Conservation (phyloP, 2,113 vertebrate genomes). For the Erinaceus europaeus region DNA sequence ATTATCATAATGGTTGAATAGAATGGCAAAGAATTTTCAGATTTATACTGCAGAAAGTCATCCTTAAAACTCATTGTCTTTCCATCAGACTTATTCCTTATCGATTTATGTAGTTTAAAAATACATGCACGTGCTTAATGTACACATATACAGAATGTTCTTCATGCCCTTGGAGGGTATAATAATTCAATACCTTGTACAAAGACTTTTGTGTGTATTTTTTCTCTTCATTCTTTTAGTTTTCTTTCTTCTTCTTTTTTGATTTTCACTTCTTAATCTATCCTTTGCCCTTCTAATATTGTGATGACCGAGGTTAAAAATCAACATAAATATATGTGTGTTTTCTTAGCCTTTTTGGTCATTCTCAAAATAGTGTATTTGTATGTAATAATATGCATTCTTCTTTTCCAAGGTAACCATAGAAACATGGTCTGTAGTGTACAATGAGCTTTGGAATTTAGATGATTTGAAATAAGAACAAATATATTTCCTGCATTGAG, state of each 20-base stretch:
- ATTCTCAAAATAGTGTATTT: conserved; percentile 36
- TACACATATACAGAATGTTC: not conserved
- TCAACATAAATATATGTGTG: not conserved
- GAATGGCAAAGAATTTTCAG: not conserved
- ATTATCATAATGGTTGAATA: not conserved
- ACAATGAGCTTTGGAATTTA: conserved; percentile 49
- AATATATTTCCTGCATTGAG: not conserved
- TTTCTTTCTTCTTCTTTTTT: not conserved
- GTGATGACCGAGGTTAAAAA: conserved; percentile 12
- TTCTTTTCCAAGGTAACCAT: conserved; percentile 52
- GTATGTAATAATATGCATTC: conserved; percentile 34
- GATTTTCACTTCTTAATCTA: not conserved
- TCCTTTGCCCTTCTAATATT: not conserved
- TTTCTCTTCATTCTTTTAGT: not conserved
- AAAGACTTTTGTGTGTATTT: not conserved
- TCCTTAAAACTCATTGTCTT: not conserved
- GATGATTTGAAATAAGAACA: conserved; percentile 40
- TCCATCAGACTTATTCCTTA: not conserved
- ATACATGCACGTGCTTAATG: no score
- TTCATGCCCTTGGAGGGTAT: not conserved
- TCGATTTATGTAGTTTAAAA: not conserved
- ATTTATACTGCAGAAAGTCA: not conserved
- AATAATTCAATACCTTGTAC: not conserved
- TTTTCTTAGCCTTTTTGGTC: not conserved
- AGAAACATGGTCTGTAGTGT: conserved; percentile 31